Evolutionary conservation across 2,888 invertebrate genomes (phyloP), one percentile per base, ranked within the genome.

Genomic region (Mythimna ferrago): DNA sequence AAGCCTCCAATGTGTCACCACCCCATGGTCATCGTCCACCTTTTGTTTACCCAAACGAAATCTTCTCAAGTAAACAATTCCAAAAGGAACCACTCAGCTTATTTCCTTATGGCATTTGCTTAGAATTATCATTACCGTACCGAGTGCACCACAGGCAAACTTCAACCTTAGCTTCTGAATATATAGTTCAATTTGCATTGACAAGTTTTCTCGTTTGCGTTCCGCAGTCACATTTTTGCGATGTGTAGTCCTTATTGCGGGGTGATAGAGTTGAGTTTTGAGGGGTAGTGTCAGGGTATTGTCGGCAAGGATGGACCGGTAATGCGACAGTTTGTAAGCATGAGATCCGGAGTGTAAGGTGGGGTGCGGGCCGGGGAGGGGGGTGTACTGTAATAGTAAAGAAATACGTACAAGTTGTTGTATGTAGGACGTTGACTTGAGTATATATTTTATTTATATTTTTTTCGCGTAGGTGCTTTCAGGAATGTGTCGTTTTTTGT

Each of bases 241-340:
- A 84, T 76, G 70, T 77, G 71, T 64, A 73, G 79, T 73, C 75
- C 86, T 86, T 92, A 88, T 89, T 73, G 73, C 81, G 57, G 64
- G 35, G 70, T 73, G 67, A 84, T 89, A 93, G 87, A 89, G 93
- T 91, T 86, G 75, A 81, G 80, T 89, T 89, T 92, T 73, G 90
- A 82, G 73, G 78, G 88, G 82, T 72, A 81, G 80, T 86, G 81
- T 84, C 84, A 87, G 91, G 89, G 89, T 90, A 91, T 92, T 93
- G 88, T 93, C 90, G 91, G 92, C 91, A 88, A 91, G 92, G 92
- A 93, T 93, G 92, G 93, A 91, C 91, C 91, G 91, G 93, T 96
- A 96, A 96, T 96, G 94, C 94, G 96, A 95, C 95, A 95, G 95
- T 96, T 96, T 95, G 96, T 96, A 96, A 95, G 96, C 96, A 96